Conservation (phyloP, 2,888 invertebrate genomes). For the Eilema depressum region DNA sequence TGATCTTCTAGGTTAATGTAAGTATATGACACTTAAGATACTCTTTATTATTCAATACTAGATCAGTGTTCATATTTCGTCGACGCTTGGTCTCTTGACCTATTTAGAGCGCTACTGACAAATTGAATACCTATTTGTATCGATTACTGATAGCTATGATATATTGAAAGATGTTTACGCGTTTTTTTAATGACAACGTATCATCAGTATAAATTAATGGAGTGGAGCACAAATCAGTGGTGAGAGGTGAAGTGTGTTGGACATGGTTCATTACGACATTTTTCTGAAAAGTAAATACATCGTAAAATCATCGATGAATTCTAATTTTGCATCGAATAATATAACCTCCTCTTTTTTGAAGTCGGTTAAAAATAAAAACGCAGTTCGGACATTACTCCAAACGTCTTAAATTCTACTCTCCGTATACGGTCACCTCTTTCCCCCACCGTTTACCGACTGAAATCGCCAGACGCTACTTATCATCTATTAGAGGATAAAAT, state of each 20-base stretch:
- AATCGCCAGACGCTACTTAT: conserved; percentile 66
- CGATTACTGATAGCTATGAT: neutral
- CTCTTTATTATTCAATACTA: neutral
- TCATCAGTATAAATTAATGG: neutral
- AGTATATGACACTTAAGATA: neutral
- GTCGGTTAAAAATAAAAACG: neutral
- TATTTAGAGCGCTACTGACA: conserved; percentile 9
- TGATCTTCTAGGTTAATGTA: neutral
- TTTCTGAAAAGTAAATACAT: neutral
- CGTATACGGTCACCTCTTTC: conserved; percentile 57
- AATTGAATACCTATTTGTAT: conserved; percentile 12
- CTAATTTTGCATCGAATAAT: no score
- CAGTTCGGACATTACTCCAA: conserved; percentile 30
- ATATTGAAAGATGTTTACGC: neutral
- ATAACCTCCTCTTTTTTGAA: no score
- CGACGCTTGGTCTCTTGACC: conserved; percentile 10
- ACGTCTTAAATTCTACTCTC: conserved; percentile 24
- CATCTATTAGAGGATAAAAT: conserved; percentile 66
- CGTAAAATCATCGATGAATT: neutral
- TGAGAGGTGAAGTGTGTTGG: neutral
- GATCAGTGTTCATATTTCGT: neutral
- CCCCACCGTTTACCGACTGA: conserved; percentile 52
- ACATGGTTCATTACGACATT: neutral
- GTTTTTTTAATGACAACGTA: neutral
- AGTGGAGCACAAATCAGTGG: neutral